Percentiles rank a stretch among this genome's conserved stretches.
Evolutionary conservation across 23 tunicate genomes (phyloP).

Genomic region (Halocynthia aurantium): DNA sequence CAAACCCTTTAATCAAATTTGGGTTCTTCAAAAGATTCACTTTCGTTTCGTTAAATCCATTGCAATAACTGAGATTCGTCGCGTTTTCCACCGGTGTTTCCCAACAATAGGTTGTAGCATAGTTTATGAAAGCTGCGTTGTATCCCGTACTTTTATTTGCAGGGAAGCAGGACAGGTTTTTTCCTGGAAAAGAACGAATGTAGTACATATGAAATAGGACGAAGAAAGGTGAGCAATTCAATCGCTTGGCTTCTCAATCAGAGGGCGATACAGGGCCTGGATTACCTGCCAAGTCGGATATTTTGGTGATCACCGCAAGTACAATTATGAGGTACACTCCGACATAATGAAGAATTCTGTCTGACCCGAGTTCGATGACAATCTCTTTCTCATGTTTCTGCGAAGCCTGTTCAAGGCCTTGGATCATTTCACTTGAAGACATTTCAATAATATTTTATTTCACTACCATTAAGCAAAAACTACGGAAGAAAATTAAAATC

Average conservation of each 20-base stretch:
- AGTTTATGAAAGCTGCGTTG: constrained; percentile 23
- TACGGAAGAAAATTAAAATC: no score
- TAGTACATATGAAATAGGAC: neutral
- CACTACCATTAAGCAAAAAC: no score
- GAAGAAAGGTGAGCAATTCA: neutral
- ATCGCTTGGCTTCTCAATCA: neutral
- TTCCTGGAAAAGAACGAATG: constrained; percentile 7
- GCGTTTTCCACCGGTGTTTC: neutral
- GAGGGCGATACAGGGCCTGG: neutral
- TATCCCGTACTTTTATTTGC: constrained; percentile 1
- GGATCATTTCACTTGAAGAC: neutral
- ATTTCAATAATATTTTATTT: no score
- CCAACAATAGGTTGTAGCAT: constrained; percentile 47
- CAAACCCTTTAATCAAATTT: constrained; percentile 7
- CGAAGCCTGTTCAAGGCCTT: constrained; percentile 19
- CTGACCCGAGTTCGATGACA: constrained; percentile 44
- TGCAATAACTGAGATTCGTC: neutral
- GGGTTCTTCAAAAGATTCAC: constrained; percentile 1
- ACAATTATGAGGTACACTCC: constrained; percentile 37
- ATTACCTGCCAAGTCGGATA: constrained; percentile 29
- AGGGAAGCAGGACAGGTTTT: constrained; percentile 32
- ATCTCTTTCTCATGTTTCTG: constrained; percentile 35
- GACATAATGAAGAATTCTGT: constrained; percentile 27
- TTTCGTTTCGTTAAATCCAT: neutral
- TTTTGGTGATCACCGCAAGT: constrained; percentile 21